phyloP scores from a whole-genome alignment of 2,797 vertebrate species.

The Sebastes alutus region DNA sequence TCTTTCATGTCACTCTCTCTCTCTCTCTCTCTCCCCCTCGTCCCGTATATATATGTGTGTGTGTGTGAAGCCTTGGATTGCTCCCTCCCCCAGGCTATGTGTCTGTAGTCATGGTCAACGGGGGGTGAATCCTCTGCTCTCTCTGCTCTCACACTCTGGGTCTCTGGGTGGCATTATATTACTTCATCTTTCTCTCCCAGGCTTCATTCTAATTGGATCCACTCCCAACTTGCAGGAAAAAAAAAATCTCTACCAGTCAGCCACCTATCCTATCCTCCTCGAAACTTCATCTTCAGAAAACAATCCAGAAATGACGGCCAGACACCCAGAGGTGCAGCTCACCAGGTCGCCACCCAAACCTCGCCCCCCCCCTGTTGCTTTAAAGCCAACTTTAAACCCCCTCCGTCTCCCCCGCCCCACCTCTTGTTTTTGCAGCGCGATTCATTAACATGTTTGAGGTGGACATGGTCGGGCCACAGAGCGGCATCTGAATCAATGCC shows the following conservation, averaged over 20 bases:
- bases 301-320: slow-evolving; percentile 3
- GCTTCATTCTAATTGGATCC: slow-evolving; percentile 60
- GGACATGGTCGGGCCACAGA: slow-evolving; percentile 54
- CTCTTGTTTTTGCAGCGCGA: slow-evolving; percentile 42
- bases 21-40: not conserved
- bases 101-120: slow-evolving; percentile 75
- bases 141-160: slow-evolving; percentile 48
- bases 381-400: slow-evolving; percentile 6
- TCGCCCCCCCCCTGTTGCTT: slow-evolving; percentile 30
- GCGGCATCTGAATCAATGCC: slow-evolving; percentile 76
- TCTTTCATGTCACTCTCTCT: slow-evolving; percentile 69
- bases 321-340: slow-evolving; percentile 20
- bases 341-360: not conserved
- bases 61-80: slow-evolving; percentile 62
- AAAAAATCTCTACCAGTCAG: not conserved
- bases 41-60: slow-evolving; percentile 4
- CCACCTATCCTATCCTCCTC: slow-evolving; percentile 34
- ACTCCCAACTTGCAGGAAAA: slow-evolving; percentile 16
- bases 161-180: slow-evolving; percentile 56
- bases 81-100: slow-evolving; percentile 65
- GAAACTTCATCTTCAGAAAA: slow-evolving; percentile 23
- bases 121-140: slow-evolving; percentile 63
- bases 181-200: slow-evolving; percentile 56
- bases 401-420: not conserved
- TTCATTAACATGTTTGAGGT: slow-evolving; percentile 78